Base-by-base conservation (phyloP, 2,797 vertebrate genomes). In the Platalea minor region DNA sequence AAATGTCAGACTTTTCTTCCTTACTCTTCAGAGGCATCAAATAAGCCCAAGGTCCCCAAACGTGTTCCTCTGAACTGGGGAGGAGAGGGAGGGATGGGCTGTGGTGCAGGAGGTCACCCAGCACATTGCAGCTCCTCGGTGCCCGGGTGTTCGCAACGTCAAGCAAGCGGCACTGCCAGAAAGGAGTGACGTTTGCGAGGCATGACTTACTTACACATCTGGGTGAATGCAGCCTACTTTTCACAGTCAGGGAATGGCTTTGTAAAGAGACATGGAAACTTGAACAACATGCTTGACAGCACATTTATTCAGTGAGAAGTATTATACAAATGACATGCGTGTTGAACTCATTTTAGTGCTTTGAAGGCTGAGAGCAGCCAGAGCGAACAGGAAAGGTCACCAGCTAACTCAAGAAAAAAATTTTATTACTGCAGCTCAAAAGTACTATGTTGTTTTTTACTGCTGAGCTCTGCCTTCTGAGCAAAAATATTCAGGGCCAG, bases 301-400 rank as follows among this genome's bases (percentile, higher is more conserved):
- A 60, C 72, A 41, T 88, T 81, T 65, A 64, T 93, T 95, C 85
- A 35, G 45, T 75, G 65, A 89, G 41, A 88, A 51, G 63, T 37
- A 77, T 75, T 93, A 63, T 50, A 93, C 41, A 93, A 76, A 89
- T 78, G 78, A 50, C 74, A 28, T 43, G 54, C 73, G 39, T 91
- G 82, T 57, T 88, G 89, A 93, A 94, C 43, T 91, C 61, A 54
- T 80, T 91, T 93, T 50, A 95, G 43, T 72, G 50, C 51, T 82
- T 91, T 83, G 73, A 88, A 91, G 79, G 63, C 78, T 88, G 65
- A 84, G 79, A 81, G 61, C 13, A 82, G 35, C 64, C 2, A 5
- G 84, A 88, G 31, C 2, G 21, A 96, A 81, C 74, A 80, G 41
- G 63, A 91, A 89, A 96, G 93, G 89, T 73, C 92, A 86, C 56